Evolutionary conservation across 2,888 invertebrate species (phyloP), one percentile per base, ranked within the genome.

Genomic region (Abscondita cerata): DNA sequence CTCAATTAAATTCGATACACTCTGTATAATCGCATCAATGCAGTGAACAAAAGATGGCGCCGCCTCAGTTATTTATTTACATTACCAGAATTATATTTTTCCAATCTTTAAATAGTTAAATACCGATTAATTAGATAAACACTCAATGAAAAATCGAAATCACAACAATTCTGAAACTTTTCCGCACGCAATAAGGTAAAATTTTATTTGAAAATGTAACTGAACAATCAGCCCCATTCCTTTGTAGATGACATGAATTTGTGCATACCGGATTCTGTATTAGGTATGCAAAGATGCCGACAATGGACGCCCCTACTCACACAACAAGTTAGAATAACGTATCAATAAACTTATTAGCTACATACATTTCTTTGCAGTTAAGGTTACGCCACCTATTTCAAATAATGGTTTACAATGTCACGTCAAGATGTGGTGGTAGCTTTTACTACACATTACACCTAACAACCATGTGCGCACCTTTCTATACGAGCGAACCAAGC

Each of bases 261-360:
- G 68, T 70, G 73, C 58, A 67, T 72, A 64, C 69, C 72, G 59
- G 78, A 79, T 59, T 74, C 72, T 78, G 84, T 86, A 83, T 83
- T 85, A 76, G 84, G 84, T 68, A 83, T 86, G 71, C 89, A 90
- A 48, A 84, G 91, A 72, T 89, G 90, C 79, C 87, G 90, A 75
- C 87, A 89, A 80, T 92, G 92, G 91, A 85, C 89, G 64, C 93
- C 93, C 50, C 82, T 95, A 65, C 87, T 89, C 47, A 91, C 93
- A 13, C 95, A 94, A 79, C 95, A 95, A 84, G 88, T 88, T 81
- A 40, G 8, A 15, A 8, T 31, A 34, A 38, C 34, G 40, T 33
- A 19, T 16, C 18, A 50, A 52, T 16, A 12, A 13, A 16, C 53
- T 46, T 52, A 54, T 40, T 20, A 48, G 48, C 12, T 19, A 16